A percentile compares a stretch with the other conserved stretches of the same genome.
phyloP scores from a whole-genome alignment of 2,113 vertebrate genomes.

The Aleadryas rufinucha region DNA sequence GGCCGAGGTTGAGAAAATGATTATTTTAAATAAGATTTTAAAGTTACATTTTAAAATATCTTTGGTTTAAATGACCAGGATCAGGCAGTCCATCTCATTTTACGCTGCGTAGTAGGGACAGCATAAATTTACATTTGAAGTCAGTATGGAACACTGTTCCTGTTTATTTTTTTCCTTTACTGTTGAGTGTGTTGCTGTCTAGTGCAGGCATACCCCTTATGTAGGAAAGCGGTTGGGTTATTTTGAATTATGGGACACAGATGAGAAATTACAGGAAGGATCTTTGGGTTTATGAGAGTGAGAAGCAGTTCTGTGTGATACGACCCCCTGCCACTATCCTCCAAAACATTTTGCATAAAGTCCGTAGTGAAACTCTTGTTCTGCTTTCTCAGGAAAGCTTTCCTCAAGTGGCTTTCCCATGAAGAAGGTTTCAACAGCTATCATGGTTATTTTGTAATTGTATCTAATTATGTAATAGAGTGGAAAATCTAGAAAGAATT shows the following conservation, averaged over 20 bases:
- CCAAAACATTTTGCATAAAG: not conserved
- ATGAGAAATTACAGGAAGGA: not conserved
- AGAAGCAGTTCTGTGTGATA: not conserved
- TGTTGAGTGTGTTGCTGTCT: not conserved
- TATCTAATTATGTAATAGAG: not conserved
- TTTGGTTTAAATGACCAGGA: not conserved
- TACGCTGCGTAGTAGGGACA: not conserved
- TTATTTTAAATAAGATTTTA: not conserved
- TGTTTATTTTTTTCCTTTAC: not conserved
- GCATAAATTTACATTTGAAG: not conserved
- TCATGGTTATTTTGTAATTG: not conserved
- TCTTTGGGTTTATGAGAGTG: not conserved
- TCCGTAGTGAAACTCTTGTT: not conserved
- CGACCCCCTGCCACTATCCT: accelerated
- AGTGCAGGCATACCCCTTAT: accelerated
- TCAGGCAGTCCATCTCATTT: not conserved
- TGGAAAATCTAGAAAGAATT: not conserved
- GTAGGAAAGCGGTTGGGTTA: not conserved
- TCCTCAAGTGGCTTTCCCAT: not conserved
- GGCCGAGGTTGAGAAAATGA: not conserved
- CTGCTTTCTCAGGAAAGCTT: not conserved
- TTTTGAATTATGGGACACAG: not conserved
- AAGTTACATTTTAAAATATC: not conserved
- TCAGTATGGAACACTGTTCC: not conserved
- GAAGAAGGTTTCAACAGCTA: not conserved